Conservation (phyloP, 2,797 vertebrate species). For the Salarias fasciatus region DNA sequence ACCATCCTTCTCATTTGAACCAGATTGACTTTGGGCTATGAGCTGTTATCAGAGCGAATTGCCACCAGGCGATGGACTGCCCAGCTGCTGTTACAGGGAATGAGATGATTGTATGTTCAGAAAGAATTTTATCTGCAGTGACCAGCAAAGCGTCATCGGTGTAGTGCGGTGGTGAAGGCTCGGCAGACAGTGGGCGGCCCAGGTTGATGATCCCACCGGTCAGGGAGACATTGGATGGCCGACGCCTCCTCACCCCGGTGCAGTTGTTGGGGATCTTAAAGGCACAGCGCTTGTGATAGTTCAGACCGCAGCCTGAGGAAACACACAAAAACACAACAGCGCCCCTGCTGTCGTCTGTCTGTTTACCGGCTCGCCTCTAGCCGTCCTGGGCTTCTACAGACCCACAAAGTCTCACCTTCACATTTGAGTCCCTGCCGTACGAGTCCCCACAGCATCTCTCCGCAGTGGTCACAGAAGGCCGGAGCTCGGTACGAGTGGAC, state of each 20-base stretch:
- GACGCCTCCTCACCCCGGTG: conserved; percentile 91
- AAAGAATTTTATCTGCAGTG: conserved; percentile 44
- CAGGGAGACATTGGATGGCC: conserved; percentile 93
- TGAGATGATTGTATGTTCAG: too few species aligned
- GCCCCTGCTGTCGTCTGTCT: too few species aligned
- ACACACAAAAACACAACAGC: not conserved
- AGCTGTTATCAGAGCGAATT: too few species aligned
- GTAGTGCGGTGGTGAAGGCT: conserved; percentile 81
- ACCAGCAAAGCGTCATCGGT: conserved; percentile 91
- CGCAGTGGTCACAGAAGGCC: conserved; percentile 97
- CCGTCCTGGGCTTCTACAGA: not conserved
- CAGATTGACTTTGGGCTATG: too few species aligned
- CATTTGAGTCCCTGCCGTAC: conserved; percentile 98
- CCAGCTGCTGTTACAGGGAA: too few species aligned
- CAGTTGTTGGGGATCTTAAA: conserved; percentile 99
- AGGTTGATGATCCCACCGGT: conserved; percentile 85
- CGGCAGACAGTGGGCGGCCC: conserved; percentile 87
- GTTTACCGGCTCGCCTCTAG: too few species aligned
- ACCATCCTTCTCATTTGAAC: too few species aligned
- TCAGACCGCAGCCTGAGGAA: conserved; percentile 91
- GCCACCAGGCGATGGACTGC: not conserved
- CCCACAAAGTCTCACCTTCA: conserved; percentile 83
- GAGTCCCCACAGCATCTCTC: conserved; percentile 98
- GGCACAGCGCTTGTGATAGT: conserved; percentile 98
- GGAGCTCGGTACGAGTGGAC: conserved; percentile 96